Conservation (phyloP, 2,888 invertebrate species). For the Eucera pruinosa region DNA sequence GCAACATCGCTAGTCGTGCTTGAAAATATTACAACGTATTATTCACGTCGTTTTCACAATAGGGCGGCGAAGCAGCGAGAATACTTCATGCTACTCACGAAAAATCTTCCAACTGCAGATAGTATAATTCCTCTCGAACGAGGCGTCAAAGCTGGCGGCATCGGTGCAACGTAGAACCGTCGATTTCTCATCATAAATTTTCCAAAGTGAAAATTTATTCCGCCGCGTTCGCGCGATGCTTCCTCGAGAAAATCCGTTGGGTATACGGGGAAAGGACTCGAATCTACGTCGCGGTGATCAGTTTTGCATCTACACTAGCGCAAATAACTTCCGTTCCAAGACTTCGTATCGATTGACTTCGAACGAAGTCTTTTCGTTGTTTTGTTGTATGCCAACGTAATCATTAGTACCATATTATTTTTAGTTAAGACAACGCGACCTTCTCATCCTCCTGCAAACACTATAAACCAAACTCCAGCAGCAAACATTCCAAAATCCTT, state of each 20-base stretch:
- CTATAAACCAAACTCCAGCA: too few relatives aligned
- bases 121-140: slow-evolving; percentile 22
- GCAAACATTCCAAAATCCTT: too few relatives aligned
- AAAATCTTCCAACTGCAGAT: not conserved
- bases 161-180: slow-evolving; percentile 8
- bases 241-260: slow-evolving; percentile 68
- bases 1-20: not conserved
- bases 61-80: not conserved
- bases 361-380: not conserved
- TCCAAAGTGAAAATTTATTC: slow-evolving; percentile 72
- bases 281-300: slow-evolving; percentile 30
- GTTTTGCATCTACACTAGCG: slow-evolving; percentile 19
- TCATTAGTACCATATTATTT: too few relatives aligned
- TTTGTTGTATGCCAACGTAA: too few relatives aligned
- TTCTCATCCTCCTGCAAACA: too few relatives aligned
- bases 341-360: slow-evolving; percentile 15
- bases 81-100: not conserved
- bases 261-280: slow-evolving; percentile 21
- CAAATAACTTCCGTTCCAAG: slow-evolving; percentile 21
- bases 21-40: not conserved
- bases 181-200: slow-evolving; percentile 71
- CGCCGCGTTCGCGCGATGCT: slow-evolving; percentile 36
- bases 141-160: slow-evolving; percentile 1
- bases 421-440: too few relatives aligned
- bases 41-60: not conserved